Conservation (phyloP, 2,797 vertebrate genomes). For the Smutsia gigantea region DNA sequence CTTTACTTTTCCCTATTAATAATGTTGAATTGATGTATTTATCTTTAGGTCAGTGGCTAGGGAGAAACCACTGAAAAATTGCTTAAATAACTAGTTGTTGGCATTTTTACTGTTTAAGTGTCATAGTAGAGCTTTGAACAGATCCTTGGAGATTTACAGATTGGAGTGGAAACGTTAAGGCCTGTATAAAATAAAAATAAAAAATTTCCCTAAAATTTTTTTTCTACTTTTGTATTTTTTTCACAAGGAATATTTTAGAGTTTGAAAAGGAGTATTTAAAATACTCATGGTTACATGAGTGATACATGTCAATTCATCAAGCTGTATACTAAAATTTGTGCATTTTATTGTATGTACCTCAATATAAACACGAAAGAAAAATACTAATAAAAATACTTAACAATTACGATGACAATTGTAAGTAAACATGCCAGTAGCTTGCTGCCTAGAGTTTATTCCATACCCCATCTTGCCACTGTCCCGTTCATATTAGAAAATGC, state of each 20-base stretch:
- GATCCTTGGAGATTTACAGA: background rate
- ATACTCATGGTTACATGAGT: background rate
- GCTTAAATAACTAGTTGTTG: constrained; percentile 26
- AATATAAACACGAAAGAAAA: no score
- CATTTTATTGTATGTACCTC: no score
- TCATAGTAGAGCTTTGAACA: background rate
- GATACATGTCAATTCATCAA: no score
- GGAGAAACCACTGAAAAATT: constrained; percentile 44
- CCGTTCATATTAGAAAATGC: constrained; percentile 23
- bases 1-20: background rate
- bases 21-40: background rate
- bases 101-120: background rate
- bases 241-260: constrained; percentile 16
- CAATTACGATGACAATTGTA: background rate
- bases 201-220: background rate
- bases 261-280: constrained; percentile 53
- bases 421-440: background rate
- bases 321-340: no score
- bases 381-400: no score
- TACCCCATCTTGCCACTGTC: background rate
- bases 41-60: background rate
- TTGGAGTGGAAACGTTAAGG: background rate
- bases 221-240: background rate
- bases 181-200: constrained; percentile 36
- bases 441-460: background rate